These are phyloP conservation scores for Zaprionus lachaisei DNA, from an alignment of 1,140 invertebrate species.

Conservation along the genomic window DNA sequence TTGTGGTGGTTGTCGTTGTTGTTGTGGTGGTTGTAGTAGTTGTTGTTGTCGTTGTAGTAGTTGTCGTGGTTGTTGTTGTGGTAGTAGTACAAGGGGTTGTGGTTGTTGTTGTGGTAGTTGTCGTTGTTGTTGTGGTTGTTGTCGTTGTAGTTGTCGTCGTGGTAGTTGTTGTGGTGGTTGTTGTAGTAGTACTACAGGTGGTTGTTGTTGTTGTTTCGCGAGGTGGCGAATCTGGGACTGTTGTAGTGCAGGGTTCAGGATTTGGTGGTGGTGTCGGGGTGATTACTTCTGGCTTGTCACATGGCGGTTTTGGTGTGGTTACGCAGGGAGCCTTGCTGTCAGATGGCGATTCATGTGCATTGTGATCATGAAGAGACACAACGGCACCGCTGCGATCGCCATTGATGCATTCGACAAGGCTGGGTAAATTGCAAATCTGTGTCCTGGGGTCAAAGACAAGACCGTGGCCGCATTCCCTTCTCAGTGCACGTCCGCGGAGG, in stretches of 20 bases:
- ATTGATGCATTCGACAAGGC: slow-evolving; percentile 52
- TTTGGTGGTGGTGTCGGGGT: slow-evolving; percentile 8
- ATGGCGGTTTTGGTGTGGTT: slow-evolving; percentile 36
- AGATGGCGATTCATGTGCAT: background rate
- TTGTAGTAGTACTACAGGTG: background rate
- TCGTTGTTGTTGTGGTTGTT: background rate
- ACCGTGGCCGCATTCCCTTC: slow-evolving; percentile 49
- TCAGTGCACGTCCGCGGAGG: slow-evolving; percentile 49
- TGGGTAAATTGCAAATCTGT: slow-evolving; percentile 52
- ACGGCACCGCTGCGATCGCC: slow-evolving; percentile 40
- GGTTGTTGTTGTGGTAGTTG: background rate
- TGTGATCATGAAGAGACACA: slow-evolving; percentile 13
- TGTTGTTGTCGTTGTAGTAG: slow-evolving; percentile 1
- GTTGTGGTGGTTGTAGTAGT: background rate
- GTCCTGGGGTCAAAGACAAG: slow-evolving; percentile 49
- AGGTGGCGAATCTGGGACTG: too few species aligned
- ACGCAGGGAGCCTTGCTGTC: slow-evolving; percentile 25
- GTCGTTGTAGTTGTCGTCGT: background rate
- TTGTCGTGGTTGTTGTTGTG: slow-evolving; percentile 3
- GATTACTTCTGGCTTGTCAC: slow-evolving; percentile 19
- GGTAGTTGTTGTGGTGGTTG: background rate
- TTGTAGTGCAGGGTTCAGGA: background rate
- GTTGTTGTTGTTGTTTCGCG: background rate
- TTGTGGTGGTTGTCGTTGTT: background rate
- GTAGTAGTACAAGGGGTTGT: background rate